Evolutionary conservation across 2,113 vertebrate genomes (phyloP).

Genomic region (Prolemur simus): DNA sequence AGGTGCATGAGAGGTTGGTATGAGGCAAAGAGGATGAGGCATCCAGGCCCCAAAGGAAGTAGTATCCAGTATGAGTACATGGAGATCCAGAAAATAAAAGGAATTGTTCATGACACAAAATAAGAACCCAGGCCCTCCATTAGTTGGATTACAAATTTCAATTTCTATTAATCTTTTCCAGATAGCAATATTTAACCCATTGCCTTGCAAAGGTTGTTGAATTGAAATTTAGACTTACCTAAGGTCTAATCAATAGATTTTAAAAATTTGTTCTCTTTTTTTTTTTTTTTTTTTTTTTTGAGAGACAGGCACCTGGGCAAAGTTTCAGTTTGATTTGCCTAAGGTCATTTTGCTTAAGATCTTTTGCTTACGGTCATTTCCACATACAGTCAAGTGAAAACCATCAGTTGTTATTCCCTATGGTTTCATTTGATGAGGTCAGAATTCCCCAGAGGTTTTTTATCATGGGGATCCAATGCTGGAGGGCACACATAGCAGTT

Average conservation of each 20-base stretch:
- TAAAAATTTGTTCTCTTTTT: neutral
- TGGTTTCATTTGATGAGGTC: neutral
- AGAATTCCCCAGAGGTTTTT: neutral
- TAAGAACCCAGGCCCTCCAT: neutral
- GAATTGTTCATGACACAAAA: neutral
- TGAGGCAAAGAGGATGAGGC: neutral
- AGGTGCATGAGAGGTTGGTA: neutral
- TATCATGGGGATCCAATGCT: neutral
- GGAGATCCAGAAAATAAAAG: neutral
- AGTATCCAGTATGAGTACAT: neutral
- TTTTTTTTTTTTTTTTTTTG: neutral
- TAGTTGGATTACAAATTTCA: neutral
- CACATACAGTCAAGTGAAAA: neutral
- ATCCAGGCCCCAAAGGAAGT: neutral
- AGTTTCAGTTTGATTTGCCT: neutral
- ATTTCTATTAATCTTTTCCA: neutral
- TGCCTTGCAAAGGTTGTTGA: neutral
- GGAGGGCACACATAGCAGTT: neutral
- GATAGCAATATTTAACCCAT: neutral
- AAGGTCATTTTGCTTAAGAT: neutral
- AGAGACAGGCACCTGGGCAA: neutral
- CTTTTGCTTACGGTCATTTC: neutral
- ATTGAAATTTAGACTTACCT: neutral
- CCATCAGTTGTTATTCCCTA: neutral
- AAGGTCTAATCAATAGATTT: neutral